Evolutionary conservation across 2,113 vertebrate species (phyloP).

Genomic region (Jacana jacana): DNA sequence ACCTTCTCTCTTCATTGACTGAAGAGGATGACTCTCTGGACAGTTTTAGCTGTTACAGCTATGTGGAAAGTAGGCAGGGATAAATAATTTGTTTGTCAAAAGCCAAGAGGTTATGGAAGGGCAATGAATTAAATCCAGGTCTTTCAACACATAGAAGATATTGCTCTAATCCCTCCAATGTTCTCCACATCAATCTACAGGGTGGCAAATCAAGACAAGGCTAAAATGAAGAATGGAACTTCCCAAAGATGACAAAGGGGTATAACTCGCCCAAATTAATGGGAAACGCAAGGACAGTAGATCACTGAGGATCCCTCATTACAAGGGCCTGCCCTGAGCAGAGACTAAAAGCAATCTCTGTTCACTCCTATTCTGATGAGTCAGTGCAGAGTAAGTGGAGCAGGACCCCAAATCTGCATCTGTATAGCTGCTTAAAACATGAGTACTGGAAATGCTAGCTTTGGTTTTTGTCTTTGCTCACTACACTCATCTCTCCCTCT

Average conservation of each 20-base stretch:
- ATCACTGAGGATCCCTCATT: neutral
- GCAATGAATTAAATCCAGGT: neutral
- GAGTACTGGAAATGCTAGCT: neutral
- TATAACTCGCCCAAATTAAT: neutral
- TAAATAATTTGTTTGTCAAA: neutral
- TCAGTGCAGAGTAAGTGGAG: neutral
- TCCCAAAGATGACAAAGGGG: neutral
- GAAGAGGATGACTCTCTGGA: neutral
- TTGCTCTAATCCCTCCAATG: neutral
- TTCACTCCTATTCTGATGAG: neutral
- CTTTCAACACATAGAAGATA: neutral
- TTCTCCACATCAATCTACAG: neutral
- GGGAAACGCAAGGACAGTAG: neutral
- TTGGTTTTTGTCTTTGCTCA: neutral
- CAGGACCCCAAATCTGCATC: neutral
- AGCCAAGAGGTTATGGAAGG: neutral
- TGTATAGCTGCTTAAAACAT: neutral
- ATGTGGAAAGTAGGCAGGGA: neutral
- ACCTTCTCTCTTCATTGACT: neutral
- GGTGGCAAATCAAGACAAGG: neutral
- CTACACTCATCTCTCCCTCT: neutral
- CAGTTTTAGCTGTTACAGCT: neutral
- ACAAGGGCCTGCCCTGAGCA: neutral
- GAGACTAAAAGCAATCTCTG: neutral
- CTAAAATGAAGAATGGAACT: neutral